Conservation (phyloP, 2,797 vertebrate species). For the Platalea minor region DNA sequence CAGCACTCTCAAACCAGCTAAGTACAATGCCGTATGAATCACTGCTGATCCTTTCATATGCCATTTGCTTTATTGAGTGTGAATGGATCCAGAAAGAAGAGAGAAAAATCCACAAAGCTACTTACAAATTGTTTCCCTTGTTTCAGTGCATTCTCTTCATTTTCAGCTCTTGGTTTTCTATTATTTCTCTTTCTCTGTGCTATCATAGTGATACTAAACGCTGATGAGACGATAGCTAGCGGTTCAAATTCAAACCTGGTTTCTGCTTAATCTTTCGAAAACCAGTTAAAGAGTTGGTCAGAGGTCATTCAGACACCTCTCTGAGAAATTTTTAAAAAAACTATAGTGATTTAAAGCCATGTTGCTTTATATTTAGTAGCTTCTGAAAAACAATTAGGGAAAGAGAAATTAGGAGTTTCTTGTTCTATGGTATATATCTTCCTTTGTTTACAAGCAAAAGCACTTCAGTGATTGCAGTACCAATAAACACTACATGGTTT, state of each 20-base stretch:
- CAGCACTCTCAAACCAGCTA: neutral
- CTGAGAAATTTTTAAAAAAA: neutral
- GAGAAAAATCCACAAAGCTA: neutral
- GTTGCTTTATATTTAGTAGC: neutral
- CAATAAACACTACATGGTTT: rapidly evolving
- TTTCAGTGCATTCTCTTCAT: neutral
- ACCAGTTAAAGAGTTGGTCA: neutral
- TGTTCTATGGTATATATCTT: neutral
- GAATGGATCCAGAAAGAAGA: neutral
- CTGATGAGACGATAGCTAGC: neutral
- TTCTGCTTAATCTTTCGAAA: neutral
- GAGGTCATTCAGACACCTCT: neutral
- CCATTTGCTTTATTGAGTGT: neutral
- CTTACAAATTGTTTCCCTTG: neutral
- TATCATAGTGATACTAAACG: neutral
- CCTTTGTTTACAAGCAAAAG: neutral
- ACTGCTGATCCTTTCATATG: constrained; percentile 2
- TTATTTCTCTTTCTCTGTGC: neutral
- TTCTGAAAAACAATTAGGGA: neutral
- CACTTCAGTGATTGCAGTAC: neutral
- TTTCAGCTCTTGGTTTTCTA: neutral
- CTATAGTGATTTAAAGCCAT: neutral
- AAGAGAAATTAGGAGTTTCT: neutral
- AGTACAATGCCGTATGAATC: neutral
- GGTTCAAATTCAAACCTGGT: neutral